A percentile compares a stretch with the other conserved stretches of the same genome.
Evolutionary conservation across 2,113 vertebrate genomes (phyloP).

Genomic region (Poeciliopsis retropinna): DNA sequence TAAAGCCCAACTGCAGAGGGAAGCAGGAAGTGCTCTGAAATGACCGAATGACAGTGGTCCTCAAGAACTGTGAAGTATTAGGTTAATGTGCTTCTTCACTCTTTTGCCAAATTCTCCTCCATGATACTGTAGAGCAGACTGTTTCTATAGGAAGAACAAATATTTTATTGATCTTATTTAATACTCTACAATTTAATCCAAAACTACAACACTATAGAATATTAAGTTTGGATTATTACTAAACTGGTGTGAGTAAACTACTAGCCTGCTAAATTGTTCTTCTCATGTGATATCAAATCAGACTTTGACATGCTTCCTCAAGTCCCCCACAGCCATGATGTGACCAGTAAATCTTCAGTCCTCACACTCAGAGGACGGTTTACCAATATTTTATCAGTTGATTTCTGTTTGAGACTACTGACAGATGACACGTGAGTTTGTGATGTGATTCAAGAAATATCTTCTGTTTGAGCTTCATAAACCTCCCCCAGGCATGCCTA

Average conservation of each 20-base stretch:
- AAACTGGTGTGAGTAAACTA: not conserved
- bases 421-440: not conserved
- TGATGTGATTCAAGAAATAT: not conserved
- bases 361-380: not conserved
- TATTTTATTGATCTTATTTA: too few relatives aligned
- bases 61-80: too few relatives aligned
- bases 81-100: too few relatives aligned
- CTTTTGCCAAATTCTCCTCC: too few relatives aligned
- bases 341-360: not conserved
- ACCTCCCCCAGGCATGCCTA: conserved; percentile 10
- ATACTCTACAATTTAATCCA: not conserved
- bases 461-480: conserved; percentile 1
- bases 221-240: not conserved
- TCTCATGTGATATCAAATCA: not conserved
- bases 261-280: conserved; percentile 10
- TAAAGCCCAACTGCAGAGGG: not conserved
- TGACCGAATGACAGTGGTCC: not conserved
- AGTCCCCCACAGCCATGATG: not conserved
- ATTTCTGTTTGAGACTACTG: not conserved
- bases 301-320: conserved; percentile 24
- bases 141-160: too few relatives aligned
- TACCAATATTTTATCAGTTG: not conserved
- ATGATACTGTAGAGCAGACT: too few relatives aligned
- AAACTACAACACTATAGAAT: not conserved
- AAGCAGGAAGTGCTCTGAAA: not conserved